Base-by-base conservation (phyloP, 1,140 invertebrate species). In the Phymorhynchus buccinoides region DNA sequence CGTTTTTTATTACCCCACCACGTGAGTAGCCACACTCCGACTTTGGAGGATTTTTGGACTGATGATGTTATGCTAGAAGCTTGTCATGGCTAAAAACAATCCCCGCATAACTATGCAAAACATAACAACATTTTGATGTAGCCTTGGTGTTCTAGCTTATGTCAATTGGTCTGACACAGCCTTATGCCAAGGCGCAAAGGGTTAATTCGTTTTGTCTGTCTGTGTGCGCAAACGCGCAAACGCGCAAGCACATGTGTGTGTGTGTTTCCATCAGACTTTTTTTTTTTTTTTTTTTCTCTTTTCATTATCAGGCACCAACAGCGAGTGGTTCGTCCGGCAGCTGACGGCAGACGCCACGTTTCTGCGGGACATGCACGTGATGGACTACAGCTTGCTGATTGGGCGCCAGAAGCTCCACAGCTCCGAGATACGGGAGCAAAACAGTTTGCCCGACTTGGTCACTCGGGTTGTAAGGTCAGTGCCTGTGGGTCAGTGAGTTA, bases 371-470 rank as follows among this genome's bases (percentile, higher is more conserved):
- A 80, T 90, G 48, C 87, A 87, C 42, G 89, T 89, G 48, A 88
- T 88, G 78, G 90, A 90, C 68, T 90, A 90, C 81, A 90, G 90
- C 44, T 66, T 90, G 1, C 85, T 90, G 66, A 66, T 90, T 66
- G 90, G 89, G 27, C 73, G 87, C 78, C 90, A 90, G 42, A 83
- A 75, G 37, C 83, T 84, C 14, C 71, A 79, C 41, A 35, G 44
- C 12, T 35, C 44, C 18, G 89, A 89, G 52, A n/a, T n/a, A n/a
- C 44, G 18, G 30, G 16, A 75, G 12, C 73, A n/a, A 14, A 52
- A 4, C 1, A 7, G 68, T 7, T 18, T 89, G 41, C 42, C 78
- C 14, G 84, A 83, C 41, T n/a, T 90, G 3, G 84, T 90, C 27
- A 32, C 56, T 18, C 84, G 88, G 42, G 80, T 89, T n/a, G 71